Conservation (phyloP, 2,113 vertebrate species). For the Emydocephalus ijimae region DNA sequence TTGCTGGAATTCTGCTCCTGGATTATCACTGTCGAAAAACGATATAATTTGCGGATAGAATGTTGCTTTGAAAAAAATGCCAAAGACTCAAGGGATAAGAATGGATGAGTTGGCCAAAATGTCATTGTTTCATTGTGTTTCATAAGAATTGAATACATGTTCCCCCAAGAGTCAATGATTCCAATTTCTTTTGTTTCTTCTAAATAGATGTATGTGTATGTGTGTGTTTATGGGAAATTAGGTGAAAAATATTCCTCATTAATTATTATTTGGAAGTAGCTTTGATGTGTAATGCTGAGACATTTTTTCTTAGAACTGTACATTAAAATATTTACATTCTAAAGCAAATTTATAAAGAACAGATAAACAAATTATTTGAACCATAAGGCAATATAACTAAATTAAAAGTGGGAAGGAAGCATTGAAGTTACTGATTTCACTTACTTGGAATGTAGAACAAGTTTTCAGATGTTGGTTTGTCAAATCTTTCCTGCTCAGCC, state of each 20-base stretch:
- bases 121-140: neutral
- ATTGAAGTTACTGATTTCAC: neutral
- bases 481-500: neutral
- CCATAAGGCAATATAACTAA: neutral
- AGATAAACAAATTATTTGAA: neutral
- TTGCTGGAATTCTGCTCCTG: neutral
- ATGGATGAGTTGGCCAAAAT: neutral
- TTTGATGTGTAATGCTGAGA: neutral
- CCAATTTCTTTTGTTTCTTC: neutral
- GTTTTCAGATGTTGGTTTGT: neutral
- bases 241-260: neutral
- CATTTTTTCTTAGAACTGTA: neutral
- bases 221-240: neutral
- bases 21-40: neutral
- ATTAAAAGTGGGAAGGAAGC: neutral
- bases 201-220: neutral
- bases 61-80: neutral
- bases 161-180: neutral
- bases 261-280: neutral
- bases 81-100: neutral
- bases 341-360: neutral
- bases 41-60: neutral
- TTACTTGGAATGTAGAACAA: neutral
- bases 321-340: neutral
- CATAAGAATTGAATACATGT: neutral